Percentiles rank a stretch among this genome's conserved stretches.
phyloP scores from a whole-genome alignment of 2,113 vertebrate genomes.

The Mobula hypostoma region DNA sequence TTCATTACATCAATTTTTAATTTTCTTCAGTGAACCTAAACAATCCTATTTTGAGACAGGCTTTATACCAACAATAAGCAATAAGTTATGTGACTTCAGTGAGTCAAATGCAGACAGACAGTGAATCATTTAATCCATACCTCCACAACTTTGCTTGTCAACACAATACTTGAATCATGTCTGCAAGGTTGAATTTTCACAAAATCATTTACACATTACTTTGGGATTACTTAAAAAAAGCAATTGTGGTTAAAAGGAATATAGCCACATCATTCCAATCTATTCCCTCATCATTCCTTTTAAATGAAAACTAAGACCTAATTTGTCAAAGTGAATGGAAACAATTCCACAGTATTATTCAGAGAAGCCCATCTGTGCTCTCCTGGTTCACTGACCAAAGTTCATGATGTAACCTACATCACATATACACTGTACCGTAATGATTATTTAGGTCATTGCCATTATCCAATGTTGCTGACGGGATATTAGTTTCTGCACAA shows the following conservation, averaged over 20 bases:
- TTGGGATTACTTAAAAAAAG: neutral
- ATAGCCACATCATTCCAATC: neutral
- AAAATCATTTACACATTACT: neutral
- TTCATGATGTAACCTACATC: too few relatives aligned
- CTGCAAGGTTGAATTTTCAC: neutral
- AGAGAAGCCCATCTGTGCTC: neutral
- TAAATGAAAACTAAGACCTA: neutral
- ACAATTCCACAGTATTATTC: neutral
- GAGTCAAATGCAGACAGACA: constrained; percentile 28
- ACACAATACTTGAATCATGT: neutral
- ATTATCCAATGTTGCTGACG: neutral
- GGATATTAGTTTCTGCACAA: neutral
- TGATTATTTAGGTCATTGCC: neutral
- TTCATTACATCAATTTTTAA: neutral
- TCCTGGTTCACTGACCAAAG: neutral
- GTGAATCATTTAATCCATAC: neutral
- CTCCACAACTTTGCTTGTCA: neutral
- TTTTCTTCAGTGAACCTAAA: neutral
- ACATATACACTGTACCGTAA: neutral
- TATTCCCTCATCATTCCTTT: neutral
- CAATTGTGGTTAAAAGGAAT: neutral
- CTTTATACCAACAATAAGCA: neutral
- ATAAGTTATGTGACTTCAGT: constrained; percentile 4
- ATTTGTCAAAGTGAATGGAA: neutral
- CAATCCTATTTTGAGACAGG: neutral